Conservation (phyloP, 2,888 invertebrate species). For the Ernsta delagoae region DNA sequence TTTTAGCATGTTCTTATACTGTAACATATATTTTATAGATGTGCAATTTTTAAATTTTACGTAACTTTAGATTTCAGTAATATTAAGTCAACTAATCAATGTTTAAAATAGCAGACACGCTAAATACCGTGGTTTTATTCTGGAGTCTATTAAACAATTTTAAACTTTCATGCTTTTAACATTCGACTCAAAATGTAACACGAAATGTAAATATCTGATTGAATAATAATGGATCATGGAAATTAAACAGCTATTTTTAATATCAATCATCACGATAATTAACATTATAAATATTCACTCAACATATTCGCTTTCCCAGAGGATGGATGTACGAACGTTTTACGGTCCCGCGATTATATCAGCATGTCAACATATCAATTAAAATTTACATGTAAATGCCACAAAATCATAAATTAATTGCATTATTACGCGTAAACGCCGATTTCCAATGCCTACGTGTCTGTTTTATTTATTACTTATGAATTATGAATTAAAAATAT, state of each 20-base stretch:
- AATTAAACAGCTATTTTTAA: conserved; percentile 16
- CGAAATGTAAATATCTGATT: background rate
- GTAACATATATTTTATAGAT: too few species aligned
- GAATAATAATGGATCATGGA: background rate
- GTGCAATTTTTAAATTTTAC: too few species aligned
- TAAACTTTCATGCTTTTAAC: too few species aligned
- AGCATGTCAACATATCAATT: conserved; percentile 31
- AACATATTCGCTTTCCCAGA: conserved; percentile 7
- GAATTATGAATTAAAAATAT: too few species aligned
- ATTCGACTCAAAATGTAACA: background rate
- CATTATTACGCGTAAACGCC: conserved; percentile 4
- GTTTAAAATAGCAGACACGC: too few species aligned
- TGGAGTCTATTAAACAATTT: too few species aligned
- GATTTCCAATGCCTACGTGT: background rate
- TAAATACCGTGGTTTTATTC: too few species aligned
- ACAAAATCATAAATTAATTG: background rate
- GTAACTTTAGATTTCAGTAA: too few species aligned
- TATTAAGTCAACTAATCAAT: too few species aligned
- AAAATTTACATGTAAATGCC: conserved; percentile 23
- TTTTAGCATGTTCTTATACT: too few species aligned
- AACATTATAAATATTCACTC: conserved; percentile 31
- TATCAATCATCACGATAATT: conserved; percentile 20
- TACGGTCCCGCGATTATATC: conserved; percentile 25
- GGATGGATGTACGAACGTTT: conserved; percentile 3
- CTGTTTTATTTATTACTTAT: background rate